These are phyloP conservation scores for Sclerurus mexicanus DNA, from an alignment of 2,113 vertebrate genomes.

Conservation along the genomic window DNA sequence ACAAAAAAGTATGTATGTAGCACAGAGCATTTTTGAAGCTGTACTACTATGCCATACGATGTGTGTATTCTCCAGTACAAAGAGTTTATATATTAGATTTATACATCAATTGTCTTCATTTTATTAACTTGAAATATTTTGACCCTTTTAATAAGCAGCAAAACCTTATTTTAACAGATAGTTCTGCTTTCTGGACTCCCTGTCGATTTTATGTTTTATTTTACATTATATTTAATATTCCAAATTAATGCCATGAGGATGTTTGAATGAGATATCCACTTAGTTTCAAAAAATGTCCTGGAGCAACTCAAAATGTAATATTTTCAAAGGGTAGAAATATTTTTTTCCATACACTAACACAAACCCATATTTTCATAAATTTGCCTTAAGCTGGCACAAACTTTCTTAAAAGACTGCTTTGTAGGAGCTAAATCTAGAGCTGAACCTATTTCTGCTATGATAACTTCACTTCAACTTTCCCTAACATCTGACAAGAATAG, in stretches of 20 bases:
- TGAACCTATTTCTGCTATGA: not conserved
- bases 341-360: constrained; percentile 57
- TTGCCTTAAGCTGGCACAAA: constrained; percentile 36
- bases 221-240: not conserved
- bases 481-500: constrained; percentile 18
- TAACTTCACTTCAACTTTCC: constrained; percentile 50
- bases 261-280: constrained; percentile 15
- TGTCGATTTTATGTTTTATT: not conserved
- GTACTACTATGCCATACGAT: not conserved
- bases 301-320: constrained; percentile 3
- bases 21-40: not conserved
- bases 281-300: constrained; percentile 14
- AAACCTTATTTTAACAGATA: not conserved
- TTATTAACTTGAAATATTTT: not conserved
- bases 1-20: not conserved
- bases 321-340: constrained; percentile 58
- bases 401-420: not conserved
- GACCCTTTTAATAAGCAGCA: not conserved
- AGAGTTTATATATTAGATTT: not conserved
- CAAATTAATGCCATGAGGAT: constrained; percentile 28
- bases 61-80: not conserved
- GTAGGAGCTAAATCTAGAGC: not conserved
- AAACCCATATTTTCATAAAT: constrained; percentile 36
- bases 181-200: not conserved
- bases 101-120: not conserved